Evolutionary conservation across 2,113 vertebrate species (phyloP), one percentile per base, ranked within the genome.

Genomic region (Sinocyclocheilus maitianheensis): DNA sequence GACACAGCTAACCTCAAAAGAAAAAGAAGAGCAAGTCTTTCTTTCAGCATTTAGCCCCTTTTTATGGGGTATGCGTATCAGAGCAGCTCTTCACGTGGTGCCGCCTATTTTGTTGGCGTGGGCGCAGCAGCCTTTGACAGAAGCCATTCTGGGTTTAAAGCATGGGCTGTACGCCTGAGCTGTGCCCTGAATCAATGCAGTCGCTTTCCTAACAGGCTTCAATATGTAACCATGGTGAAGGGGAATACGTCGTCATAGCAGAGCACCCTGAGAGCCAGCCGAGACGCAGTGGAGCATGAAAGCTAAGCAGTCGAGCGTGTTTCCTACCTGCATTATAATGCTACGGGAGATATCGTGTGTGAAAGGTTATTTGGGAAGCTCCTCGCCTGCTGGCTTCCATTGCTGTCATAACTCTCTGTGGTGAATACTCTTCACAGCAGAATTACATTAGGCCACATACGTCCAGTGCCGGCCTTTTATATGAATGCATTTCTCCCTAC

Each of bases 141-240:
- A 60, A 78, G 30, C 20, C 20, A 78, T 78, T 78, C 77, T 20
- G 77, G 20, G 30, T 78, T 40, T 58, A 78, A 40, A 22, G 53
- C 53, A 78, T 78, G 77, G 53, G 53, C 53, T 60, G 53, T 60
- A 60, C 2, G 53, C 30, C 30, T 20, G 53, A 78, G 77, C 53
- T 78, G 26, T 78, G 51, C 53, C 20, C 53, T 37, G 78, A 88
- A 89, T 82, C 85, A 86, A 84, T 60, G 85, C 82, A 90, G 74
- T 76, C 84, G 24, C 51, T 60, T 90, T 77, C 55, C 71, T 88
- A 88, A 87, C 78, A 86, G 72, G 40, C 58, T 60, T 78, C 77
- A 78, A 60, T 78, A 78, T 78, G 30, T 78, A 60, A 78, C 77
- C 30, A 58, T 60, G 77, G 77, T 78, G 77, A 78, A 60, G 53